A percentile compares a stretch with the other conserved stretches of the same genome.
These are phyloP conservation scores for Drosophila multiciliata DNA, from an alignment of 2,888 invertebrate genomes.

Conservation along the genomic window DNA sequence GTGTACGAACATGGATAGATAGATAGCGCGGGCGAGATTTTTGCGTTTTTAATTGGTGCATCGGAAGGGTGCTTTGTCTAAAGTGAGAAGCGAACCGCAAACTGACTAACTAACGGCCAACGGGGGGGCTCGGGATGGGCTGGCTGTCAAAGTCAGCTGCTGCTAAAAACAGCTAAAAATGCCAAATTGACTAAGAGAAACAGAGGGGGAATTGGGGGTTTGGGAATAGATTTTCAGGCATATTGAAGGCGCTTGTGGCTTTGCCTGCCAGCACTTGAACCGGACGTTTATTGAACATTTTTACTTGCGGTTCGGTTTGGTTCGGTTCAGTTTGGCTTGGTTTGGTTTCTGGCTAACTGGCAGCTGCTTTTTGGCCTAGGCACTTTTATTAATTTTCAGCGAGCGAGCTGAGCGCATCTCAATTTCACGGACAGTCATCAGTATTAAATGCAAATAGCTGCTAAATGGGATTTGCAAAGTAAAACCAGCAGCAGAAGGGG, in stretches of 20 bases:
- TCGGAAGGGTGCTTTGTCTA: conserved; percentile 46
- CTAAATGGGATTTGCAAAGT: conserved; percentile 71
- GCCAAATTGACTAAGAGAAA: conserved; percentile 63
- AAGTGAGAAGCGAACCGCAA: conserved; percentile 67
- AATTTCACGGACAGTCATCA: conserved; percentile 70
- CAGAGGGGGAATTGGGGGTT: conserved; percentile 20
- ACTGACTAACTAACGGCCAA: conserved; percentile 77
- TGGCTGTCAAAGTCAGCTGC: conserved; percentile 77
- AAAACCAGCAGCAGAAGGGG: conserved; percentile 1
- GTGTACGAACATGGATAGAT: not conserved
- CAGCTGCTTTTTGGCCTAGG: conserved; percentile 45
- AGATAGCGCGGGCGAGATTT: conserved; percentile 7
- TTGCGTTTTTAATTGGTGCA: conserved; percentile 64
- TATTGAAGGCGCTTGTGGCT: conserved; percentile 76
- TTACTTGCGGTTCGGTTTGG: conserved; percentile 68
- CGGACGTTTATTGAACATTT: conserved; percentile 80
- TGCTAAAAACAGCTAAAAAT: conserved; percentile 62
- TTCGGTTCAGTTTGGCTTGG: not conserved
- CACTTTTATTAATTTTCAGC: conserved; percentile 57
- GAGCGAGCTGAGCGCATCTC: conserved; percentile 50
- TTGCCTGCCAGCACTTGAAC: conserved; percentile 46
- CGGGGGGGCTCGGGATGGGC: conserved; percentile 32
- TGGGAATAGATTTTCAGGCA: conserved; percentile 29
- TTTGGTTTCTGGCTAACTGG: conserved; percentile 32
- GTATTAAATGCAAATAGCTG: conserved; percentile 82